Base-by-base conservation (phyloP, 2,888 invertebrate genomes). In the Phytoseiulus persimilis region DNA sequence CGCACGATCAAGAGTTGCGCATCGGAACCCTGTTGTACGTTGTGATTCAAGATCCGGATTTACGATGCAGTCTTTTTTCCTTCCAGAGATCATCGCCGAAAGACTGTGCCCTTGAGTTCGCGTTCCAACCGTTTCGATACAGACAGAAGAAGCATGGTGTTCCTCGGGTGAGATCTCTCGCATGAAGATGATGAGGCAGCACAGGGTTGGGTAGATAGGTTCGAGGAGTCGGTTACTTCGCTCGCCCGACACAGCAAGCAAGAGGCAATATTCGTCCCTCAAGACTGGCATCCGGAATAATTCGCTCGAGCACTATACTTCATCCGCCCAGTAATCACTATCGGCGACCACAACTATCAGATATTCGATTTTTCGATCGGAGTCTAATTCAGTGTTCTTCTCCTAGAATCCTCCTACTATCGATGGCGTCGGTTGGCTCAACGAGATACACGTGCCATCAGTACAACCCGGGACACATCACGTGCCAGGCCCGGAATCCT, bases 401-500 rank as follows among this genome's bases (percentile, higher is more conserved):
- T 65, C 18, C 65, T 23, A 65, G 65, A 23, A 32, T 87, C 32
- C 14, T 87, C 5, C 28, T n/a, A 5, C 33, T 87, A 0, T 33
- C 87, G 5, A 9, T 32, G 39, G 32, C n/a, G 28, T 87, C 83
- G 11, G 83, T 33, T 39, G 45, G 32, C 32, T 5, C 23, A 11
- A 31, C 87, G 32, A 33, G 23, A n/a, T 87, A 32, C 45, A 87
- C 87, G 11, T 87, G 87, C 39, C 87, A 9, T 0, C 87, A 87
- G 45, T 87, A 33, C n/a, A 87, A 31, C 45, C 39, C 87, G 5
- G 87, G 87, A 33, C 87, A 87, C 31, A 87, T 87, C 23, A 87
- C 87, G 39, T 87, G 87, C 18, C 87, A 87, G 87, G 45, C 39
- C 28, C 87, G 87, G 5, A 87, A 87, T 87, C 87, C 87, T 6